phyloP scores from a whole-genome alignment of 2,113 vertebrate species.

The Potamarius usumacintae region DNA sequence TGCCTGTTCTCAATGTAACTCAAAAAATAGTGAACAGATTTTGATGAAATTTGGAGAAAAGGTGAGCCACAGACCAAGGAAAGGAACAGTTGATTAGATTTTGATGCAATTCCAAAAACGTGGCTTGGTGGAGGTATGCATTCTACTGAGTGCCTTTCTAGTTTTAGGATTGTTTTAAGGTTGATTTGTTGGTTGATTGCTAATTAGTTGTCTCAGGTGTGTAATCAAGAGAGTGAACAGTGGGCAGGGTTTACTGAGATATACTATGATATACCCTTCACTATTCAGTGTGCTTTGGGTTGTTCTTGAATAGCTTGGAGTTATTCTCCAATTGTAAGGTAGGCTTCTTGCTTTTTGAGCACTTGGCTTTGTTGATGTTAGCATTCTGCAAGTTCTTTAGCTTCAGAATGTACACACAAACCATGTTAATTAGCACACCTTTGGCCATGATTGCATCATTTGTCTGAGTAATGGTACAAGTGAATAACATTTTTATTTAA shows the following conservation, averaged over 20 bases:
- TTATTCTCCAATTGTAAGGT: background rate
- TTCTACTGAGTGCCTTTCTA: too few relatives aligned
- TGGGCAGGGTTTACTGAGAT: background rate
- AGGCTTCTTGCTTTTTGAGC: background rate
- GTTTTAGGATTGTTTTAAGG: background rate
- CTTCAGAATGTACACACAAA: background rate
- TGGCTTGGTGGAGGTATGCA: too few relatives aligned
- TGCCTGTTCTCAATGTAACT: too few relatives aligned
- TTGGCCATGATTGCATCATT: background rate
- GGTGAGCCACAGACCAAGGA: too few relatives aligned
- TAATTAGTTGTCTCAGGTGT: background rate
- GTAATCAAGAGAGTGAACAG: background rate
- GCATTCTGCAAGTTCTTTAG: background rate
- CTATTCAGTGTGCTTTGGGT: background rate
- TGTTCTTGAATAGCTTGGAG: background rate
- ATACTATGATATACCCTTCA: background rate
- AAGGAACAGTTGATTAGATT: too few relatives aligned
- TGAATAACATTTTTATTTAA: background rate
- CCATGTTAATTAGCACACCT: background rate
- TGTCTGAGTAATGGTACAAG: background rate
- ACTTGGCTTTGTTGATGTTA: background rate
- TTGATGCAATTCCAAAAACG: too few relatives aligned
- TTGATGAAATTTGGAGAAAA: too few relatives aligned
- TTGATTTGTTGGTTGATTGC: too few relatives aligned
- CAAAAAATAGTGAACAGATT: too few relatives aligned